Evolutionary conservation across 37 sponge, comb jelly and placozoan genomes (phyloP), one percentile per base, ranked within the genome.

Genomic region (Oopsacas minuta): DNA sequence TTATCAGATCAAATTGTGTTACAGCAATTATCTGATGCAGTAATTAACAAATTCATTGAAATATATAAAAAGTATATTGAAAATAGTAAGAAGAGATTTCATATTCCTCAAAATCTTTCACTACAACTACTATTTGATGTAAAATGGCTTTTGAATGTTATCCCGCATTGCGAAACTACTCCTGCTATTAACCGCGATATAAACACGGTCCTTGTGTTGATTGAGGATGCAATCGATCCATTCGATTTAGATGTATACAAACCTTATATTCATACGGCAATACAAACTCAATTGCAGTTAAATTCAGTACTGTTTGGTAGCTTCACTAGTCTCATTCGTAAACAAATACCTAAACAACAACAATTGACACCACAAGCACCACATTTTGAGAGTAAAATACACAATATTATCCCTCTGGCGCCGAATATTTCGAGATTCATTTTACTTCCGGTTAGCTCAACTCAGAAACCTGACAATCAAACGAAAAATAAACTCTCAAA

Each of bases 161-260:
- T 61, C 7, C 75, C 75, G 28, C 75, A 61, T n/a, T 32, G 75
- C 75, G 75, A 61, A 32, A 25, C 75, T 7, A 5, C 7, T 32
- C 22, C 32, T n/a, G 75, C 1, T 25, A 61, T 61, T 61, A 61
- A 61, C 75, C 75, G 75, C 75, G 75, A 61, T 25, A 61, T 61
- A 32, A 61, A 61, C 22, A 61, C 75, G 5, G 75, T 61, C 22
- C 22, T 61, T 20, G 7, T 61, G 20, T 12, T 61, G 30, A 61
- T 61, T 20, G 75, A 61, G 22, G 75, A 61, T 61, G 22, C 75
- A 10, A 61, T 61, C 28, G 75, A 61, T n/a, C 75, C 75, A 3
- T 61, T 61, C 30, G 75, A 61, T 61, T 61, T 61, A n/a, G 75
- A 61, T 34, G 75, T 61, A 25, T 61, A 61, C 28, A 61, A 61